Conservation (phyloP, 2,888 invertebrate species). For the Eupithecia vulgata region DNA sequence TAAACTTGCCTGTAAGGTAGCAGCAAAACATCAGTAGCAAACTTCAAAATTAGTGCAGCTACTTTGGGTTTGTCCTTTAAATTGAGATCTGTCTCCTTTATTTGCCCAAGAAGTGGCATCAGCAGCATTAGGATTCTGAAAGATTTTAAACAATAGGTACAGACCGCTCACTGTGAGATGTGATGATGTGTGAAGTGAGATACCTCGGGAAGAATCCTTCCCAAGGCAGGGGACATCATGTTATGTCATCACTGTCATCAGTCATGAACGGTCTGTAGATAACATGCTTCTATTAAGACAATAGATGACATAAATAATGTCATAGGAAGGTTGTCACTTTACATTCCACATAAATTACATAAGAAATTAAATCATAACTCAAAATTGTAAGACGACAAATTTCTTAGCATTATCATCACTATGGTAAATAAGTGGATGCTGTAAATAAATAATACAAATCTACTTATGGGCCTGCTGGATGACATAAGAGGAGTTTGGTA, state of each 20-base stretch:
- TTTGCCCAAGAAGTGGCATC: constrained; percentile 90
- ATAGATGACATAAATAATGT: neutral
- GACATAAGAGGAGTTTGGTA: too few species aligned
- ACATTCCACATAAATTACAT: neutral
- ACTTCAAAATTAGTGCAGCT: constrained; percentile 87
- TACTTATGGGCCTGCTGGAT: too few species aligned
- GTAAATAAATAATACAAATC: neutral
- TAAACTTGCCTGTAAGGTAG: constrained; percentile 91
- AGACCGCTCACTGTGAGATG: too few species aligned
- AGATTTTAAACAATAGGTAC: constrained; percentile 24
- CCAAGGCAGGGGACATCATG: too few species aligned
- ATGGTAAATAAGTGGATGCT: neutral
- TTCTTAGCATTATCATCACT: neutral
- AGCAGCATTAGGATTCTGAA: constrained; percentile 90
- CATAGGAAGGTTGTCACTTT: neutral
- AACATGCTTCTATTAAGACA: neutral
- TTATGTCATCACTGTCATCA: too few species aligned
- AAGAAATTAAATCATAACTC: neutral
- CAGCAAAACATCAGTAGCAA: constrained; percentile 92
- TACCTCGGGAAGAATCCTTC: too few species aligned
- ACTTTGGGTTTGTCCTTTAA: constrained; percentile 89
- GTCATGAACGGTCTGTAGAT: too few species aligned
- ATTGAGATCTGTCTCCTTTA: constrained; percentile 87
- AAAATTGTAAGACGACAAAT: neutral
- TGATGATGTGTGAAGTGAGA: too few species aligned